Evolutionary conservation across 2,888 invertebrate species (phyloP), one percentile per base, ranked within the genome.

Genomic region (Brachynemurus nebulosus): DNA sequence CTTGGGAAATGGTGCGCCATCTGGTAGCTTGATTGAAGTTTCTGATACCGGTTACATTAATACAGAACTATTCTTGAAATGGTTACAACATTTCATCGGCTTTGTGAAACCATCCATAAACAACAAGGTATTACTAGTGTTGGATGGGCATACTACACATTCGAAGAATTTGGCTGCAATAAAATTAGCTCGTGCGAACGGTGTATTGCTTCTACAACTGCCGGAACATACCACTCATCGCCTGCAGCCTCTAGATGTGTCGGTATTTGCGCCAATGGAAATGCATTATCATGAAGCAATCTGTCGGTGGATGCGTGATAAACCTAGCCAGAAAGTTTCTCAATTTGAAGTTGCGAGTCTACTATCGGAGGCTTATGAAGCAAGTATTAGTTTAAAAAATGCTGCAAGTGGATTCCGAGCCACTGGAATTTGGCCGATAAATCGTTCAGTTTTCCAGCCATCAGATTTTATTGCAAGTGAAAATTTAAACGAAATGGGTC

Each of bases 81-180:
- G 50, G 48, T 40, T 50, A 46, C n/a, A 34, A 14, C 34, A 34
- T n/a, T n/a, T n/a, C n/a, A n/a, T n/a, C n/a, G n/a, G n/a, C 34
- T 11, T 47, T 53, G 50, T 43, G 34, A 46, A 23, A 37, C 11
- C 14, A 14, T 48, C 43, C 33, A 39, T 38, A 43, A 45, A 53
- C 27, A 39, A 45, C 19, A 47, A 52, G 42, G 48, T 55, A 21
- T 47, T 57, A 17, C 45, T 57, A 12, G 50, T 59, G 36, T 36
- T 58, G 25, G 58, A 60, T 40, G 57, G 57, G 44, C 57, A 59
- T 44, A 45, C 44, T 23, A 54, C 53, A 6, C 54, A 57, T 38
- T 48, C 49, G 7, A 53, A 50, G 42, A 56, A 53, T 46, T 45
- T 53, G 9, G 50, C 52, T 20, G 53, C 53, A 19, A 17, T 53